Conservation (phyloP, 2,888 invertebrate species). For the Epsilonema sp. region DNA sequence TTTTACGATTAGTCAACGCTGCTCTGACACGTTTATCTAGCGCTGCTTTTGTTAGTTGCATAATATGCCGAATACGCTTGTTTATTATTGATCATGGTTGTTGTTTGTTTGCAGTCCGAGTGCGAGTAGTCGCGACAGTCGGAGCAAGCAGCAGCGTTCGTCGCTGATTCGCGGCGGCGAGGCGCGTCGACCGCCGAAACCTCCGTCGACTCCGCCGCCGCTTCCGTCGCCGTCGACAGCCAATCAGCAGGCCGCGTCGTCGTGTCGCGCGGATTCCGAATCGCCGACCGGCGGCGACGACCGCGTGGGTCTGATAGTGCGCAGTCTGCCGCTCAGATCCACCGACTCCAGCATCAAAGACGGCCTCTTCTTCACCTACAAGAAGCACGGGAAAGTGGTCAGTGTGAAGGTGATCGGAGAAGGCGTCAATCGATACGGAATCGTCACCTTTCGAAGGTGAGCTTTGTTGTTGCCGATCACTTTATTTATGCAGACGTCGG, state of each 20-base stretch:
- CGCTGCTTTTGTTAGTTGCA: no score
- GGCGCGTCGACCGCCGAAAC: background rate
- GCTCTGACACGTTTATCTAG: no score
- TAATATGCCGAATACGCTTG: no score
- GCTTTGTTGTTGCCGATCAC: no score
- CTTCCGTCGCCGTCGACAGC: background rate
- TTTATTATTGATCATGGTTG: no score
- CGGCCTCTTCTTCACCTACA: conserved; percentile 93
- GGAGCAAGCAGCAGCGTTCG: no score
- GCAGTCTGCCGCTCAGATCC: background rate
- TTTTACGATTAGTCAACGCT: no score
- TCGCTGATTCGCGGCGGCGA: no score
- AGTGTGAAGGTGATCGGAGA: conserved; percentile 82
- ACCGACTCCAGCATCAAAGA: conserved; percentile 77
- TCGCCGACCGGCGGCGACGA: background rate
- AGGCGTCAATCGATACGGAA: conserved; percentile 71
- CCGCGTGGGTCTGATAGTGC: no score
- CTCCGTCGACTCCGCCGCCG: background rate
- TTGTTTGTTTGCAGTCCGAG: background rate
- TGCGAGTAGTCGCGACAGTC: background rate
- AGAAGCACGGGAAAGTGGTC: conserved; percentile 90
- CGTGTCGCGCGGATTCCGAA: background rate
- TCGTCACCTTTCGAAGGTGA: conserved; percentile 77
- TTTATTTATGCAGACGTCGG: no score
- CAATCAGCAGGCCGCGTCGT: background rate